Evolutionary conservation across 1,140 invertebrate species (phyloP).

Genomic region (Hylaeus volcanicus): DNA sequence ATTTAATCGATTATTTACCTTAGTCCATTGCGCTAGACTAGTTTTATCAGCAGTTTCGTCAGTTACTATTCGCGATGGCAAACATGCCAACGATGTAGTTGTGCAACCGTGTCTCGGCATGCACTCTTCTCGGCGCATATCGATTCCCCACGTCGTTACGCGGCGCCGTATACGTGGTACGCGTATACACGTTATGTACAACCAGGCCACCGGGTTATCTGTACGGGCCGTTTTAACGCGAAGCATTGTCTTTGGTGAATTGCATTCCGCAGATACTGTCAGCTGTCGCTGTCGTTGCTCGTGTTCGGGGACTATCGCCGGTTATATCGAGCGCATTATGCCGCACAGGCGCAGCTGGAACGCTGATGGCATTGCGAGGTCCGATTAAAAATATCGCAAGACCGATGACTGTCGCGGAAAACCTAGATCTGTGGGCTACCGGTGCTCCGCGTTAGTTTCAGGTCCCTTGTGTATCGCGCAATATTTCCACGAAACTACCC

Average conservation of each 20-base stretch:
- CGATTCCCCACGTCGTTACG: constrained; percentile 50
- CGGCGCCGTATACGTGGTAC: constrained; percentile 24
- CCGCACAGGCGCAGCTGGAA: constrained; percentile 25
- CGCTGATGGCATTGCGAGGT: background rate
- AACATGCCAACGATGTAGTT: constrained; percentile 27
- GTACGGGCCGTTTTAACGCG: constrained; percentile 63
- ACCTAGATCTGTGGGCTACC: too few relatives aligned
- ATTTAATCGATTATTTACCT: constrained; percentile 33
- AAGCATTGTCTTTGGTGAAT: constrained; percentile 62
- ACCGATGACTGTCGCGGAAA: too few relatives aligned
- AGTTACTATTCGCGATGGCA: constrained; percentile 3
- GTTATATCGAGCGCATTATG: constrained; percentile 52
- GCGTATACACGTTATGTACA: constrained; percentile 39
- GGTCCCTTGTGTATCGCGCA: too few relatives aligned
- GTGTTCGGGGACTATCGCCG: constrained; percentile 41
- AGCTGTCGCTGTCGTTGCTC: constrained; percentile 43
- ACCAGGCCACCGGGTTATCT: constrained; percentile 61
- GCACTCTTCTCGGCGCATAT: constrained; percentile 43
- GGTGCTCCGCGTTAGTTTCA: too few relatives aligned
- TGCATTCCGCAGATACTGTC: constrained; percentile 60
- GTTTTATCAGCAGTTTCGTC: constrained; percentile 28
- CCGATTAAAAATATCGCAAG: constrained; percentile 27
- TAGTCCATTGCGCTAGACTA: background rate
- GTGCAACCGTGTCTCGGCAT: constrained; percentile 13
- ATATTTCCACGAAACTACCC: too few relatives aligned